Base-by-base conservation (phyloP, 1,140 invertebrate genomes). In the Calosoma granatense region DNA sequence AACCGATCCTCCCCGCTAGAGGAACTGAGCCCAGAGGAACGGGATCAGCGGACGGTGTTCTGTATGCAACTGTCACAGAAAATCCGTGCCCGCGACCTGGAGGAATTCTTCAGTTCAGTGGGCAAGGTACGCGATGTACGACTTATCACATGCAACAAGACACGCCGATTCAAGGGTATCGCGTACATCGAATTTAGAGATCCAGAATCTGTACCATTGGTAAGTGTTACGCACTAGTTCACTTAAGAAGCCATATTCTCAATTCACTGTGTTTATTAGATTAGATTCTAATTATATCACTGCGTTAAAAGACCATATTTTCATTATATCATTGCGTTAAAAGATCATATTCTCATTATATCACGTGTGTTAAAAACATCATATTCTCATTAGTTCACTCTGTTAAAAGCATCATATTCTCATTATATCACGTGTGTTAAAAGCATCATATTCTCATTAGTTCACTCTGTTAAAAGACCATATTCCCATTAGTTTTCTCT, bases 141-240 rank as follows among this genome's bases (percentile, higher is more conserved):
- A 68, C 83, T 99, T 59, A 99, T 99, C 43, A 97, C 94, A 41
- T 98, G 98, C 73, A 98, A 98, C 71, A 98, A 98, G 75, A 99
- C 97, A 0, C 83, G 97, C 64, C 78, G 96, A 62, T 99, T 98
- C 64, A 99, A 99, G 77, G 97, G 97, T 54, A 99, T 99, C 67
- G 92, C 95, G 15, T 99, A 99, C 74, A 94, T 99, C 52, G 97
- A 99, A 76, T 99, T 99, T 72, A 88, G 90, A 68, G 95, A 99
- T 76, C 90, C 94, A 12, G 95, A 98, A 77, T 96, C 94, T 61
- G 97, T 99, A 20, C 87, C 93, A 58, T 76, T 98, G 74, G 88
- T 91, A 74, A 82, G 81, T 79, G 17, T n/a, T n/a, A n/a, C n/a
- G n/a, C n/a, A 36, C n/a, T 36, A 9, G n/a, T 36, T 36, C 6